A percentile compares a stretch with the other conserved stretches of the same genome.
These are phyloP conservation scores for Melangyna quadrimaculata DNA, from an alignment of 2,888 invertebrate species.

Conservation along the genomic window DNA sequence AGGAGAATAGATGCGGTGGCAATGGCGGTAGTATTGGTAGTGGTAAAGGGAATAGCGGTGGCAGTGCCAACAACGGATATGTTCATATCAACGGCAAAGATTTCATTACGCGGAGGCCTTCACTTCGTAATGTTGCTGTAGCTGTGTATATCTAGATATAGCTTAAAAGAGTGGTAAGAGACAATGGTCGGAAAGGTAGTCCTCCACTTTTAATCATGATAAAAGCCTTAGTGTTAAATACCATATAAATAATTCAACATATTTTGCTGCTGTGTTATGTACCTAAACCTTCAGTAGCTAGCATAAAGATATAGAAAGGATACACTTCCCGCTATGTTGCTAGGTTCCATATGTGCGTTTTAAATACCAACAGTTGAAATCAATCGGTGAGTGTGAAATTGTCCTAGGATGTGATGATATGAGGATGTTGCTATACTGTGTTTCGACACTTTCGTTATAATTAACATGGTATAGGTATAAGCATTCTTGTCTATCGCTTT, in stretches of 20 bases:
- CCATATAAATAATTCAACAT: constrained; percentile 71
- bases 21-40: not conserved
- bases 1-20: constrained; percentile 27
- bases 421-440: constrained; percentile 49
- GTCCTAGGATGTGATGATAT: constrained; percentile 35
- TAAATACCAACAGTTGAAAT: constrained; percentile 41
- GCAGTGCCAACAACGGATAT: not conserved
- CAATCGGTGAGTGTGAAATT: constrained; percentile 70
- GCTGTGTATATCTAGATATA: not conserved
- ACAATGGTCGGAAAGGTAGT: constrained; percentile 1
- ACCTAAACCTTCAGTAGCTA: constrained; percentile 23
- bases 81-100: constrained; percentile 38
- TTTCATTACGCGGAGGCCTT: constrained; percentile 42
- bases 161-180: constrained; percentile 3
- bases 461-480: constrained; percentile 37
- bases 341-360: not conserved
- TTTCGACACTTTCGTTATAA: constrained; percentile 54
- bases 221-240: constrained; percentile 67
- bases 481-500: constrained; percentile 4
- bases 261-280: constrained; percentile 16
- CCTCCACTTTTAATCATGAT: constrained; percentile 64
- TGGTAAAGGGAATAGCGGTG: not conserved
- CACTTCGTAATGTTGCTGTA: not conserved
- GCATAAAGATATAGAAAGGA: not conserved
- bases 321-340: not conserved